Evolutionary conservation across 2,113 vertebrate species (phyloP).

Genomic region (Ancistrus triradiatus): DNA sequence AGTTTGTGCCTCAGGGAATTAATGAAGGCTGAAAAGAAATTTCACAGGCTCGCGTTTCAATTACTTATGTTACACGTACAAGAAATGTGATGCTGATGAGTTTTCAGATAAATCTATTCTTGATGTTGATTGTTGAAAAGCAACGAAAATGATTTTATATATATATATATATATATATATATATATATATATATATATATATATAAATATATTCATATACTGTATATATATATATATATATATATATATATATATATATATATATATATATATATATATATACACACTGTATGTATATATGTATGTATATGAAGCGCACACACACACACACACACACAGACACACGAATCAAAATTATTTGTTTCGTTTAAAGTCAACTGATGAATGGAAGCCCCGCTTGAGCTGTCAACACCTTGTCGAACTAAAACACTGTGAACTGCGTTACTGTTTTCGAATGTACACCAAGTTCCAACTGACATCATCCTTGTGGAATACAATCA

Average conservation of each 20-base stretch:
- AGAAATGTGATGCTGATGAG: conserved; percentile 37
- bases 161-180: no score
- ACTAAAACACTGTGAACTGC: conserved; percentile 31
- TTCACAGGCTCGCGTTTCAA: conserved; percentile 47
- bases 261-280: no score
- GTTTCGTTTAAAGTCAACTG: no score
- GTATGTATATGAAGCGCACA: no score
- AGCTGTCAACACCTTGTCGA: conserved; percentile 46
- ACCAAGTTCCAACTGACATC: conserved; percentile 33
- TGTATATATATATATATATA: no score
- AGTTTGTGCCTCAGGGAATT: conserved; percentile 34
- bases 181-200: no score
- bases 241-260: no score
- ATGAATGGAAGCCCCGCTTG: conserved; percentile 26
- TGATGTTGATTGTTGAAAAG: not conserved
- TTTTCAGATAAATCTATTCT: not conserved
- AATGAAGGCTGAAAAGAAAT: conserved; percentile 33
- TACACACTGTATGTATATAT: no score
- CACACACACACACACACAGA: no score
- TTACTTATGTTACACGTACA: conserved; percentile 44
- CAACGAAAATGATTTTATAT: not conserved
- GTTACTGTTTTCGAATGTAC: conserved; percentile 25
- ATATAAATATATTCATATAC: no score
- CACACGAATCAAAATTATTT: no score
- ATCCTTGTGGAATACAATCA: conserved; percentile 36